Evolutionary conservation across 2,888 invertebrate genomes (phyloP).

Genomic region (Leuctra nigra): DNA sequence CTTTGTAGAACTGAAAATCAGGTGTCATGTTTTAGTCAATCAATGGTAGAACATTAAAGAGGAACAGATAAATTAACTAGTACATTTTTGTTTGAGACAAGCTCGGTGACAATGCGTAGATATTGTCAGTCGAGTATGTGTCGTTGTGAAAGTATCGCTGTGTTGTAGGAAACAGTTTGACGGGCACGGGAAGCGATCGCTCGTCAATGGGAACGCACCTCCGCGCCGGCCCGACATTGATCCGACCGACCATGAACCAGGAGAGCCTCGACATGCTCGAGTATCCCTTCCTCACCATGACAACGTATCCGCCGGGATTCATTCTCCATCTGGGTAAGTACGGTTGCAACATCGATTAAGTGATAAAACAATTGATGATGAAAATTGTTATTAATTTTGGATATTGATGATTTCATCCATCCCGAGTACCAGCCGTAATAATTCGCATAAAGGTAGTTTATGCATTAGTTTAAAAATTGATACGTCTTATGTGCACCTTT

Average conservation of each 20-base stretch:
- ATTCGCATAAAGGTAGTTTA: no score
- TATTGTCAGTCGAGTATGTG: background rate
- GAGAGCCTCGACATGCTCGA: constrained; percentile 85
- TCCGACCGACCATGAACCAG: constrained; percentile 59
- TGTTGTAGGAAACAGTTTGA: constrained; percentile 75
- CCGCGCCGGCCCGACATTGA: constrained; percentile 34
- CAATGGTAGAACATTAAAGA: no score
- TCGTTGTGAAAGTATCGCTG: no score
- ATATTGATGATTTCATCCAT: background rate
- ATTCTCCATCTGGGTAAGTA: constrained; percentile 73
- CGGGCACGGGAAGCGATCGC: constrained; percentile 46
- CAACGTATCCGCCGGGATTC: constrained; percentile 83
- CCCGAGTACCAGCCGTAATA: no score
- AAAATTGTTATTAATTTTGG: background rate
- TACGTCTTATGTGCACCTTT: background rate
- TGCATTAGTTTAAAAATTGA: background rate
- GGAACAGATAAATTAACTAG: no score
- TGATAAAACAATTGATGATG: no score
- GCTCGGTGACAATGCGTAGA: no score
- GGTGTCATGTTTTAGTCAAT: no score
- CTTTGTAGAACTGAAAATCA: no score
- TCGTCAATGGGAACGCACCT: constrained; percentile 39
- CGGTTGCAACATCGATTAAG: background rate
- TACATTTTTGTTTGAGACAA: no score
- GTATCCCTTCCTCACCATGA: constrained; percentile 92